Evolutionary conservation across 2,888 invertebrate species (phyloP).

Genomic region (Pseudolycoriella hygida): DNA sequence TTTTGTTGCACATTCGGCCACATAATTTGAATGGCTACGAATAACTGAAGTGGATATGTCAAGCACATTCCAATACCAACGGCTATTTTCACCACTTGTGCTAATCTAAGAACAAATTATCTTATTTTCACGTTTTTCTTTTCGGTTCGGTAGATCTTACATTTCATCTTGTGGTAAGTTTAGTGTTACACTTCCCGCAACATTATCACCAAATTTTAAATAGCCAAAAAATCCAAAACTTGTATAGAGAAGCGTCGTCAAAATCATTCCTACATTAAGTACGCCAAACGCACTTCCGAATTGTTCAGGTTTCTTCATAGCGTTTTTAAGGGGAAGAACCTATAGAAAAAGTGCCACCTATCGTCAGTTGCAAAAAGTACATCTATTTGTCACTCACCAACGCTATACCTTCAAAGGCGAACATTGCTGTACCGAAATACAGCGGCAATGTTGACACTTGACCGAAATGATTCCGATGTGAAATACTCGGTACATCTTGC

Average conservation of each 20-base stretch:
- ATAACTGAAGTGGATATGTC: slow-evolving; percentile 87
- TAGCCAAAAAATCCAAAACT: slow-evolving; percentile 76
- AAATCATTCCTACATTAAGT: slow-evolving; percentile 73
- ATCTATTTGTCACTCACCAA: slow-evolving; percentile 36
- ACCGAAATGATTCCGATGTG: slow-evolving; percentile 41
- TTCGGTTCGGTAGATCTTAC: slow-evolving; percentile 26
- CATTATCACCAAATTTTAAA: slow-evolving; percentile 66
- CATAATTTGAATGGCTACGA: slow-evolving; percentile 80
- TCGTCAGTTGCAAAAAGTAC: background rate
- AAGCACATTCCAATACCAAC: slow-evolving; percentile 75
- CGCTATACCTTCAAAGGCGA: slow-evolving; percentile 92
- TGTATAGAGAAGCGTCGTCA: slow-evolving; percentile 61
- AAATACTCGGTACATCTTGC: slow-evolving; percentile 47
- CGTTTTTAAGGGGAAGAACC: slow-evolving; percentile 87
- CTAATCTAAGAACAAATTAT: slow-evolving; percentile 38
- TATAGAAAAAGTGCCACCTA: no score
- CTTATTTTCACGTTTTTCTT: background rate
- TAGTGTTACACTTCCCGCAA: slow-evolving; percentile 72
- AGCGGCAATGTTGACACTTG: slow-evolving; percentile 51
- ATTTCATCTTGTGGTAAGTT: slow-evolving; percentile 49
- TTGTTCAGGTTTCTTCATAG: slow-evolving; percentile 62
- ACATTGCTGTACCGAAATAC: slow-evolving; percentile 91
- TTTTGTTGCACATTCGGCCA: slow-evolving; percentile 50
- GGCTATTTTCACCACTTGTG: slow-evolving; percentile 63
- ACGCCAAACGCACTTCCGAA: slow-evolving; percentile 73